Conservation (phyloP, 2,888 invertebrate species). For the Heliothis peltigera region DNA sequence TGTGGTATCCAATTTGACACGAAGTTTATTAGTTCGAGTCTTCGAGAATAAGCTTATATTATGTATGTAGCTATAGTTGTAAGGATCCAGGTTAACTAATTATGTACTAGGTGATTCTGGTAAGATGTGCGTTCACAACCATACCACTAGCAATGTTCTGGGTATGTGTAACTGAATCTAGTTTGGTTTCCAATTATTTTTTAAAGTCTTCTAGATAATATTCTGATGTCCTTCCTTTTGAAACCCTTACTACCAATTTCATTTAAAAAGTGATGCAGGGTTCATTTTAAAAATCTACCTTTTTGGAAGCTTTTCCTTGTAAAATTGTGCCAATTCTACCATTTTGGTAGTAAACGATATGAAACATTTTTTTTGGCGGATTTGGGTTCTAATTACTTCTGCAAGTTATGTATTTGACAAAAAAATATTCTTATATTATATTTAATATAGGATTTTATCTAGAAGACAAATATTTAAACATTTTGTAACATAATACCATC, state of each 20-base stretch:
- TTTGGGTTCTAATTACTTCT: too few relatives aligned
- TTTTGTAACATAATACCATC: slow-evolving; percentile 1
- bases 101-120: slow-evolving; percentile 19
- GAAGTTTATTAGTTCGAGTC: background rate
- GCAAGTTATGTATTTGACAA: too few relatives aligned
- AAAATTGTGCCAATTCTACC: too few relatives aligned
- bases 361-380: too few relatives aligned
- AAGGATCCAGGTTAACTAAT: slow-evolving; percentile 26
- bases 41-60: background rate
- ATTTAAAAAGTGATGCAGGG: too few relatives aligned
- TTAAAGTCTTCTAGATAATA: slow-evolving; percentile 16
- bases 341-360: too few relatives aligned
- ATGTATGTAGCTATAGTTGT: slow-evolving; percentile 13
- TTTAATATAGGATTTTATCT: background rate
- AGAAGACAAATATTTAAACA: background rate
- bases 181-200: slow-evolving; percentile 26
- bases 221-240: too few relatives aligned
- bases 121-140: slow-evolving; percentile 12
- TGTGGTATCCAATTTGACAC: background rate
- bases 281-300: too few relatives aligned
- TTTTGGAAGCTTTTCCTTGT: too few relatives aligned
- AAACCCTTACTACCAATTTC: too few relatives aligned
- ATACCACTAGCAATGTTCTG: slow-evolving; percentile 1
- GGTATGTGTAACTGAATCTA: slow-evolving; percentile 7
- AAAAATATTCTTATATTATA: too few relatives aligned